Conservation (phyloP, 92 coral and sea anemone genomes). For the Pocillopora meandrina region DNA sequence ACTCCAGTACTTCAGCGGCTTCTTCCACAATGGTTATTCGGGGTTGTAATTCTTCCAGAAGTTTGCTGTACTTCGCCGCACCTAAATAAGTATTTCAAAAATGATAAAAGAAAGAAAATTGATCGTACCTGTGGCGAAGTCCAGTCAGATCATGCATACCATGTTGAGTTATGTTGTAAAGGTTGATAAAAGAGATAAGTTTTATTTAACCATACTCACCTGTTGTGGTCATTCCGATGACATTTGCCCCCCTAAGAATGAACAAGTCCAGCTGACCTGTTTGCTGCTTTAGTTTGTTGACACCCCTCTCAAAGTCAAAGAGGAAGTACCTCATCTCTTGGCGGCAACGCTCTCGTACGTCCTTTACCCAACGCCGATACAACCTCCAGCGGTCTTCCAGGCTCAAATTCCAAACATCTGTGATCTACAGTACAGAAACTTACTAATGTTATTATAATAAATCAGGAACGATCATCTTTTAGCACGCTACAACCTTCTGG, state of each 20-base stretch:
- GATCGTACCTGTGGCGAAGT: too few species aligned
- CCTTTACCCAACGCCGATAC: slow-evolving; percentile 81
- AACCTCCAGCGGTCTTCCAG: slow-evolving; percentile 82
- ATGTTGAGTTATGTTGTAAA: background rate
- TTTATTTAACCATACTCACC: slow-evolving; percentile 40
- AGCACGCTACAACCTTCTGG: too few species aligned
- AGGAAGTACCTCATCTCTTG: slow-evolving; percentile 44
- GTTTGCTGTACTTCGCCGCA: slow-evolving; percentile 43
- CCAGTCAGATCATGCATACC: too few species aligned
- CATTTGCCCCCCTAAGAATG: slow-evolving; percentile 67
- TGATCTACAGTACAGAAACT: background rate
- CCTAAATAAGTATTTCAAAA: slow-evolving; percentile 13
- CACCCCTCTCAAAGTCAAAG: slow-evolving; percentile 61
- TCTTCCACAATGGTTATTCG: slow-evolving; percentile 58
- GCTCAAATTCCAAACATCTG: slow-evolving; percentile 64
- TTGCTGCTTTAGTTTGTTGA: slow-evolving; percentile 52
- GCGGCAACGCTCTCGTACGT: slow-evolving; percentile 47
- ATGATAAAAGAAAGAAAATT: background rate
- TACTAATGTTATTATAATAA: too few species aligned
- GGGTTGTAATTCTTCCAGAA: slow-evolving; percentile 27
- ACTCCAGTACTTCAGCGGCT: slow-evolving; percentile 67
- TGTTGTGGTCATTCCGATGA: slow-evolving; percentile 94
- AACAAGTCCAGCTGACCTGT: slow-evolving; percentile 65
- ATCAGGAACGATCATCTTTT: background rate
- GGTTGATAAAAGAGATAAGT: background rate